A percentile compares a stretch with the other conserved stretches of the same genome.
These are phyloP conservation scores for Drosophila carrolli DNA, from an alignment of 1,140 invertebrate species.

Conservation along the genomic window DNA sequence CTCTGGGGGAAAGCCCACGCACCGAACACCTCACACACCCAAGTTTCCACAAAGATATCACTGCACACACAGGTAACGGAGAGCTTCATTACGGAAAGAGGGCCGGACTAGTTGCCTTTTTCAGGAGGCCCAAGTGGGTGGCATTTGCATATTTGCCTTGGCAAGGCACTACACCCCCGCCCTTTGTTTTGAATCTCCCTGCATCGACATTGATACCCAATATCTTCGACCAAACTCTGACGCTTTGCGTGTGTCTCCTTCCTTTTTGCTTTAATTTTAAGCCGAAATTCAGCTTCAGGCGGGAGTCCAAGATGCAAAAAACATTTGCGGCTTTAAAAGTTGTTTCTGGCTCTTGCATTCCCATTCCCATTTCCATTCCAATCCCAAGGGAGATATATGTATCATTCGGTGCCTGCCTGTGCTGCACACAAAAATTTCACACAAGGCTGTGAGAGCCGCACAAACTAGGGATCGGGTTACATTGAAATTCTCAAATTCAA, in stretches of 20 bases:
- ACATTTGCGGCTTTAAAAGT: constrained; percentile 52
- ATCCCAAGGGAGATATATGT: constrained; percentile 20
- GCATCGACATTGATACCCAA: constrained; percentile 59
- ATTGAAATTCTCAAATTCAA: constrained; percentile 72
- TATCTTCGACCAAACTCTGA: constrained; percentile 27
- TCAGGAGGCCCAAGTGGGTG: constrained; percentile 15
- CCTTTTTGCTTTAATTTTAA: constrained; percentile 59
- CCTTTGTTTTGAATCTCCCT: constrained; percentile 9
- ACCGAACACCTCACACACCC: constrained; percentile 21
- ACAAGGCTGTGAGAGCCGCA: constrained; percentile 67
- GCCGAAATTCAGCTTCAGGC: constrained; percentile 24
- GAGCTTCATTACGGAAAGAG: constrained; percentile 51
- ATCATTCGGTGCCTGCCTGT: constrained; percentile 6
- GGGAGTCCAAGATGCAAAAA: constrained; percentile 39
- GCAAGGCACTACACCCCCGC: not conserved
- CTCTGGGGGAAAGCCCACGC: constrained; percentile 42
- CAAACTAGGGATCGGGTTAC: constrained; percentile 65
- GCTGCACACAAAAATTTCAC: constrained; percentile 62
- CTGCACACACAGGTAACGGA: constrained; percentile 21
- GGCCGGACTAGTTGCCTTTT: constrained; percentile 7
- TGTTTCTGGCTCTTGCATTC: constrained; percentile 33
- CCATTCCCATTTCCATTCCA: constrained; percentile 27
- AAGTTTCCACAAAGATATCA: constrained; percentile 17
- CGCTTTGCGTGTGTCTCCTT: constrained; percentile 7
- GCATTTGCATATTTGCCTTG: constrained; percentile 46